These are phyloP conservation scores for Agrilus mali DNA, from an alignment of 2,888 invertebrate genomes.

Conservation along the genomic window DNA sequence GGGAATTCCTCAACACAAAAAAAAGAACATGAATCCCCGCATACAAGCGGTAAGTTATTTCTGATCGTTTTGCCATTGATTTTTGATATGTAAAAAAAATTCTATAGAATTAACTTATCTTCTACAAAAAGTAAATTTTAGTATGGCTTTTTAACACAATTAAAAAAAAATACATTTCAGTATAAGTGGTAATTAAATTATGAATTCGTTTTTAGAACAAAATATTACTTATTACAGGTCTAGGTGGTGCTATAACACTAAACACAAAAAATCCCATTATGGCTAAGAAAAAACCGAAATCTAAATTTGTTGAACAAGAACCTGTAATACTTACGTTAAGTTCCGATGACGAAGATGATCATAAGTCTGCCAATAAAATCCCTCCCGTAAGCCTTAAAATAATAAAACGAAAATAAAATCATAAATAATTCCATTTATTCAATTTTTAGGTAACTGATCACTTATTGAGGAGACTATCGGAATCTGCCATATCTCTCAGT, in stretches of 20 bases:
- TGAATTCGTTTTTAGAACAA: too few species aligned
- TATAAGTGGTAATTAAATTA: too few species aligned
- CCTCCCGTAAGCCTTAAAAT: slow-evolving; percentile 12
- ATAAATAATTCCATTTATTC: slow-evolving; percentile 4
- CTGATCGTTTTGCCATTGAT: background rate
- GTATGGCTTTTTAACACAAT: too few species aligned
- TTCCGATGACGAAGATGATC: slow-evolving; percentile 48
- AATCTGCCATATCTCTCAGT: slow-evolving; percentile 15
- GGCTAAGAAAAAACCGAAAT: slow-evolving; percentile 23
- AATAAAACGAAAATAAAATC: background rate
- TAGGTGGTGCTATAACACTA: too few species aligned
- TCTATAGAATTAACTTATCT: too few species aligned
- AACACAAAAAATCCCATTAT: too few species aligned
- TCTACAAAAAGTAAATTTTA: too few species aligned
- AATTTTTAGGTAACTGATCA: slow-evolving; percentile 20
- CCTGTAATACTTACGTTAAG: slow-evolving; percentile 57
- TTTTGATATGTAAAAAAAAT: too few species aligned
- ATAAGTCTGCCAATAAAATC: slow-evolving; percentile 9
- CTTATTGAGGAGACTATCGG: slow-evolving; percentile 21
- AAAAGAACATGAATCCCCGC: slow-evolving; percentile 4
- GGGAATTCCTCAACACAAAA: background rate
- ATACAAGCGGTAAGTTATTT: slow-evolving; percentile 5
- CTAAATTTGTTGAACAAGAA: slow-evolving; percentile 47
- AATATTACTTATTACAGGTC: too few species aligned
- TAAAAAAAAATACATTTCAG: too few species aligned